A percentile compares a stretch with the other conserved stretches of the same genome.
These are phyloP conservation scores for Struthio camelus DNA, from an alignment of 2,113 vertebrate species.

Conservation along the genomic window DNA sequence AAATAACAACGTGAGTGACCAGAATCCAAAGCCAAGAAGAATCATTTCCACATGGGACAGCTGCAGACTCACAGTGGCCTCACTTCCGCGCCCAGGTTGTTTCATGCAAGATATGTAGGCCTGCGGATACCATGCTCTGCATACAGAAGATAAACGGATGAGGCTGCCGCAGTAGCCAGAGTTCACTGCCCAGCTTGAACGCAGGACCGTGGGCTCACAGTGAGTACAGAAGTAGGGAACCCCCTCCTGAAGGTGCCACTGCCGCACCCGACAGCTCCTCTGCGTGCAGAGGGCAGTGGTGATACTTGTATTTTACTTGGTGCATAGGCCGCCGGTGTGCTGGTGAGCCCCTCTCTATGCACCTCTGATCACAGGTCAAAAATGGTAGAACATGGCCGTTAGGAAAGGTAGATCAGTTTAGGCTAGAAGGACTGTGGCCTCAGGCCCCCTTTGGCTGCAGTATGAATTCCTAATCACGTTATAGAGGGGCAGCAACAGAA, in stretches of 20 bases:
- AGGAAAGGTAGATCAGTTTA: not conserved
- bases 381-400: not conserved
- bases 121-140: not conserved
- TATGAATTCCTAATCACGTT: fast-evolving
- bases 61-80: fast-evolving
- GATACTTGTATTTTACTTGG: fast-evolving
- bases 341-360: not conserved
- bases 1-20: fast-evolving
- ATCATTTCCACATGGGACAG: fast-evolving
- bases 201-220: fast-evolving
- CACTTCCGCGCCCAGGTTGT: not conserved
- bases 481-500: not conserved
- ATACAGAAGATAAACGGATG: not conserved
- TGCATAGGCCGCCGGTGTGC: fast-evolving
- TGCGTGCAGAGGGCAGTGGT: not conserved
- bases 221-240: not conserved
- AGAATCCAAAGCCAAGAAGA: not conserved
- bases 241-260: not conserved
- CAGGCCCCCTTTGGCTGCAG: not conserved
- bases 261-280: fast-evolving
- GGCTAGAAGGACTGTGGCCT: not conserved
- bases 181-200: fast-evolving
- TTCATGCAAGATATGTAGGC: fast-evolving
- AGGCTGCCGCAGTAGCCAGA: not conserved
- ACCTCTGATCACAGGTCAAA: not conserved